Base-by-base conservation (phyloP, 2,113 vertebrate genomes). In the Panurus biarmicus region DNA sequence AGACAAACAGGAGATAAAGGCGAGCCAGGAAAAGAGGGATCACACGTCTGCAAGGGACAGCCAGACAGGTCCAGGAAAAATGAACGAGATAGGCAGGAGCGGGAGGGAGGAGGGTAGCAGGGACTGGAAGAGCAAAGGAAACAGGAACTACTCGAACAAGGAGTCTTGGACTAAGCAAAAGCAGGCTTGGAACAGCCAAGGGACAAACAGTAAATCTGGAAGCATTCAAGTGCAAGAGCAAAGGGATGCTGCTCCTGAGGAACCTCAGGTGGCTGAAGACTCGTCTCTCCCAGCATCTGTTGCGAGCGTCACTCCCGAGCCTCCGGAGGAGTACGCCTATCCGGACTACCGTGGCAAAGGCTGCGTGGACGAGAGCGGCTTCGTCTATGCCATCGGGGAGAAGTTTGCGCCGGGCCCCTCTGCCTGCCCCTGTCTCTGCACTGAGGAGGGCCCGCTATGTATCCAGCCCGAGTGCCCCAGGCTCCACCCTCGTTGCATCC, bases 341-440 rank as follows among this genome's bases (percentile, higher is more conserved):
- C 99, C 99, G 18, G 99, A 99, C 97, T 99, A 99, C 97, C 98
- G 99, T 7, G 99, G 99, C 14, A 99, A 99, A 69, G 99, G 99
- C 89, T 99, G 99, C 82, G 98, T 99, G 98, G 99, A 99, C 13
- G 99, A 99, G 96, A 99, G 98, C 22, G 99, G 99, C 93, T 99
- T 99, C 87, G 99, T 99, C 83, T 99, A 99, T 4, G 99, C 98
- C 69, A 99, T 99, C 15, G 99, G 99, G 2, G 99, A 99, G 96
- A 98, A 99, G 97, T 99, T 99, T 61, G 98, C 98, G 4, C 99
- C 99, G 2, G 99, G 99, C 44, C 99, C 99, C 5, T 99, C 99
- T 0, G 98, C 99, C 19, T 99, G 99, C 96, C 99, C 99, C 24
- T 99, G 99, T 96, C 98, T 99, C 61, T 99, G 99, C 97, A 99